These are phyloP conservation scores for Yasuhikotakia modesta DNA, from an alignment of 2,797 vertebrate genomes.

Conservation along the genomic window DNA sequence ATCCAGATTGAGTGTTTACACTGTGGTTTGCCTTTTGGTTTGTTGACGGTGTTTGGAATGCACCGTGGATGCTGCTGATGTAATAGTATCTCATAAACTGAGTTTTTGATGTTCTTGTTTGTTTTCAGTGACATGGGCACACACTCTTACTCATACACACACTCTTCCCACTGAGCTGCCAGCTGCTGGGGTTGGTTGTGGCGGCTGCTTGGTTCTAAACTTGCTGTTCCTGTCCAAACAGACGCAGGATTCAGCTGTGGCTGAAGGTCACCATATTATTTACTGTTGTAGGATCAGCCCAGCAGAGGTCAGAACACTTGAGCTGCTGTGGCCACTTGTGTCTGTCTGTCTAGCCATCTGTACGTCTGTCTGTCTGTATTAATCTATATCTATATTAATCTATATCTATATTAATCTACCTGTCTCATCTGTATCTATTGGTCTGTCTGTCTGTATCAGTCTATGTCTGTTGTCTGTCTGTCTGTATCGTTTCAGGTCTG, in stretches of 20 bases:
- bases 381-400: background rate
- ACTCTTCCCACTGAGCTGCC: slow-evolving; percentile 51
- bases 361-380: background rate
- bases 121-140: slow-evolving; percentile 17
- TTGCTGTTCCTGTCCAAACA: slow-evolving; percentile 57
- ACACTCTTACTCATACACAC: slow-evolving; percentile 1
- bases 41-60: background rate
- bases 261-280: slow-evolving; percentile 58
- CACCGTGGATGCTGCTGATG: background rate
- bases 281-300: slow-evolving; percentile 38
- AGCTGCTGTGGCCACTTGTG: slow-evolving; percentile 27
- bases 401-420: background rate
- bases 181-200: slow-evolving; percentile 59
- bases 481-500: no score
- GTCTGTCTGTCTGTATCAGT: background rate
- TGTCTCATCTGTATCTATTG: background rate
- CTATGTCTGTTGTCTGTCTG: no score
- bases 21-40: background rate
- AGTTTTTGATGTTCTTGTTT: slow-evolving; percentile 29
- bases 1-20: background rate
- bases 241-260: slow-evolving; percentile 21
- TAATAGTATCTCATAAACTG: slow-evolving; percentile 6
- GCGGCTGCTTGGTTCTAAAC: slow-evolving; percentile 39
- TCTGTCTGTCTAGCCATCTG: background rate
- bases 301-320: slow-evolving; percentile 36